These are phyloP conservation scores for Fundulus diaphanus DNA, from an alignment of 2,797 vertebrate species.

Conservation along the genomic window DNA sequence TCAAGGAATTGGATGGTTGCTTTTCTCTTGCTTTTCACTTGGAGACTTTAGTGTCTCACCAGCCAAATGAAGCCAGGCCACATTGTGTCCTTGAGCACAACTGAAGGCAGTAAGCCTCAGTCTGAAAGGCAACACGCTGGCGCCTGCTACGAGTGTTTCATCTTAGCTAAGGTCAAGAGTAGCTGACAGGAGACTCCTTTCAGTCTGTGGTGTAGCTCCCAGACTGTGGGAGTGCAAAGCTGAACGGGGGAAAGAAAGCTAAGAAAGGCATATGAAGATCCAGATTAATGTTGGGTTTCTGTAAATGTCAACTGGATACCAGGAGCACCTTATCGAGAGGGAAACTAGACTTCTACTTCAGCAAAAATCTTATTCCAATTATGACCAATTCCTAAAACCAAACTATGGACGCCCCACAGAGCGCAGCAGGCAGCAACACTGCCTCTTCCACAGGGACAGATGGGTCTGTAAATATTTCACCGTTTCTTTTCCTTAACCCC, in stretches of 20 bases:
- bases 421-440: slow-evolving; percentile 14
- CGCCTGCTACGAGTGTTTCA: slow-evolving; percentile 5
- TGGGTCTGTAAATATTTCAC: slow-evolving; percentile 68
- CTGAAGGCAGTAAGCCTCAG: no score
- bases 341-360: background rate
- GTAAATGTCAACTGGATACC: background rate
- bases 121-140: slow-evolving; percentile 20
- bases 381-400: background rate
- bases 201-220: no score
- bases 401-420: slow-evolving; percentile 24
- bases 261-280: background rate
- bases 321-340: background rate
- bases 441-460: slow-evolving; percentile 31
- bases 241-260: no score
- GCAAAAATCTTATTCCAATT: slow-evolving; percentile 4
- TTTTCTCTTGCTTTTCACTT: no score
- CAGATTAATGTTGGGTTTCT: background rate
- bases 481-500: slow-evolving; percentile 18
- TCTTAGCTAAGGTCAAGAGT: slow-evolving; percentile 14
- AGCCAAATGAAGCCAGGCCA: background rate
- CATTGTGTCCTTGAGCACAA: background rate
- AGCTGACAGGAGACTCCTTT: no score
- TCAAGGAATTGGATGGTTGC: no score
- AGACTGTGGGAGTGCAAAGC: no score
- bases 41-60: no score